Conservation (phyloP, 2,113 vertebrate genomes). For the Hemiprocne comata region DNA sequence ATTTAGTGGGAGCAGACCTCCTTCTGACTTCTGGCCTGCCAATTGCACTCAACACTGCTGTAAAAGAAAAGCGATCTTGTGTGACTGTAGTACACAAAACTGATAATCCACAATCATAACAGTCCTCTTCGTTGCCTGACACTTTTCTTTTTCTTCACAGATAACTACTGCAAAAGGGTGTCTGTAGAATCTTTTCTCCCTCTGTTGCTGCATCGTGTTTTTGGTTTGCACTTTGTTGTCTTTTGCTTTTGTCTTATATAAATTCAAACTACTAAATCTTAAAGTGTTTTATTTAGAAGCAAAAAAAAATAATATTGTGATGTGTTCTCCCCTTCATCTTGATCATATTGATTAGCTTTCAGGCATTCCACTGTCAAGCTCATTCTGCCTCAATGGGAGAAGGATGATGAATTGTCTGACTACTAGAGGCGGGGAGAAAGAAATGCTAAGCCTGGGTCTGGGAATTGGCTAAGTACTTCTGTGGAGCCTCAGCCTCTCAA, state of each 20-base stretch:
- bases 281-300: slow-evolving; percentile 62
- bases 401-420: slow-evolving; percentile 94
- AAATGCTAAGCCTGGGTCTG: slow-evolving; percentile 85
- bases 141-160: slow-evolving; percentile 17
- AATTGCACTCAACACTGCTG: slow-evolving; percentile 37
- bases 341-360: slow-evolving; percentile 79
- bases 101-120: slow-evolving; percentile 43
- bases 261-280: slow-evolving; percentile 72
- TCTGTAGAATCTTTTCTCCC: neutral
- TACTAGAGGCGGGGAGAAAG: slow-evolving; percentile 78
- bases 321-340: slow-evolving; percentile 51
- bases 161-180: neutral
- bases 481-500: slow-evolving; percentile 86
- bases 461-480: slow-evolving; percentile 97
- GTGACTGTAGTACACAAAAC: slow-evolving; percentile 36
- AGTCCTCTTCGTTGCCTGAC: slow-evolving; percentile 4
- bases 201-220: neutral
- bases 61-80: slow-evolving; percentile 27
- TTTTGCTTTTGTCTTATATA: slow-evolving; percentile 76
- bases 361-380: slow-evolving; percentile 81
- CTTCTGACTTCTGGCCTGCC: slow-evolving; percentile 44
- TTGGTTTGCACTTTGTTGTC: slow-evolving; percentile 69
- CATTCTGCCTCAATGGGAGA: slow-evolving; percentile 83
- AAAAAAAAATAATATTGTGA: slow-evolving; percentile 52
- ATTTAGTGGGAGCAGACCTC: slow-evolving; percentile 35